Base-by-base conservation (phyloP, 2,797 vertebrate genomes). In the Allobates femoralis region DNA sequence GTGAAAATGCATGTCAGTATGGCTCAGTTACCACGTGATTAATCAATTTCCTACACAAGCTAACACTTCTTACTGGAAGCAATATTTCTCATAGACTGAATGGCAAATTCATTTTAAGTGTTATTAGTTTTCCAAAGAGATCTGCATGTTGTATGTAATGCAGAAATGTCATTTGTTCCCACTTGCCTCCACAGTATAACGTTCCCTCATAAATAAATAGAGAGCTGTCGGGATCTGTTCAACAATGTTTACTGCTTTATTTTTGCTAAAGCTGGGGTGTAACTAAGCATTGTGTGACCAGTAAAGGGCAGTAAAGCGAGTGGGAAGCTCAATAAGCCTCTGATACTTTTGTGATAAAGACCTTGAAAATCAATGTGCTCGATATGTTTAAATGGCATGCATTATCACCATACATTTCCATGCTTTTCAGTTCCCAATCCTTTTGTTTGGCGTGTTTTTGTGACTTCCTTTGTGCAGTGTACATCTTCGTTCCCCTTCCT, bases 321-420 rank as follows among this genome's bases (percentile, higher is more conserved):
- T 30, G 46, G 51, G 18, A 56, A 77, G 16, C 50, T 71, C 74
- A 55, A 53, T 55, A 77, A 58, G 37, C 30, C 34, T 78, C 30
- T 15, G 55, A n/a, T 37, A 37, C 55, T 58, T 8, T 60, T 78
- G 53, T 60, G 10, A 34, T 78, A 58, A 78, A 78, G 76, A 60
- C 76, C 76, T 58, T 78, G 53, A 78, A 58, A 58, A 78, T 77
- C 76, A 78, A 78, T 78, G 76, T n/a, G 21, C 55, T 60, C 55
- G 15, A 58, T 78, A 37, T 26, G 11, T 60, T 78, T 19, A 58
- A 12, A 41, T 78, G 76, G 53, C 23, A 3, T 55, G 14, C 53
- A 77, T 77, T 55, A 56, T 56, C 75, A 77, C 75, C 19, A 10
- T 14, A 23, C 75, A 60, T 78, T 60, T 78, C 21, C 1, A 19